phyloP scores from a whole-genome alignment of 2,888 invertebrate species.

The Deroplatys truncata region DNA sequence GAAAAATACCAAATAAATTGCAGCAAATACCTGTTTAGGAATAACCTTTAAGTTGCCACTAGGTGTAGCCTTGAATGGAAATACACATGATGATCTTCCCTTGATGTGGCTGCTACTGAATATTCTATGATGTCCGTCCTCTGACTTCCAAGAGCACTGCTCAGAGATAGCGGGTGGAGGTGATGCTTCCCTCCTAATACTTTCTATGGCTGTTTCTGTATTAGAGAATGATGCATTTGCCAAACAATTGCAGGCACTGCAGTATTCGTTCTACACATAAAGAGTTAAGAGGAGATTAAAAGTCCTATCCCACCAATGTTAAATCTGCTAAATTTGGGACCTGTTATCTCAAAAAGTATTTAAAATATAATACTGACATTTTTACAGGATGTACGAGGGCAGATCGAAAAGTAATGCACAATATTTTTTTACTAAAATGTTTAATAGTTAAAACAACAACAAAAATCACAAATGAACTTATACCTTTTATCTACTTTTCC shows the following conservation, averaged over 20 bases:
- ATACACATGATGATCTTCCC: conserved; percentile 38
- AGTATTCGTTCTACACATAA: neutral
- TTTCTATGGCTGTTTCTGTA: neutral
- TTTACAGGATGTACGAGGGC: too few relatives aligned
- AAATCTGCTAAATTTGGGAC: too few relatives aligned
- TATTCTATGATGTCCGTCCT: neutral
- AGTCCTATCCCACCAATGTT: too few relatives aligned
- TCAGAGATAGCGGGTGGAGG: neutral
- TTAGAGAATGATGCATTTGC: neutral
- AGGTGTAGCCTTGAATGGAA: conserved; percentile 63
- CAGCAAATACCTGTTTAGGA: conserved; percentile 57
- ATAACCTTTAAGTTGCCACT: conserved; percentile 67
- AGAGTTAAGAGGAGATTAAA: too few relatives aligned
- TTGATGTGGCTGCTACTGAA: neutral
- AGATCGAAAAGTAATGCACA: too few relatives aligned
- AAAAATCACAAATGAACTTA: too few relatives aligned
- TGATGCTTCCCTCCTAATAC: neutral
- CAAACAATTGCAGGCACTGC: neutral
- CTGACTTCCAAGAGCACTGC: neutral
- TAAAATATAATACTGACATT: too few relatives aligned
- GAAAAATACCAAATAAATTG: neutral
- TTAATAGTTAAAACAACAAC: too few relatives aligned
- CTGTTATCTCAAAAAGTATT: too few relatives aligned
- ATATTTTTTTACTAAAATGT: too few relatives aligned
- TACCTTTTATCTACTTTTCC: too few relatives aligned